These are phyloP conservation scores for Dasyurus viverrinus DNA, from an alignment of 2,113 vertebrate genomes.

Conservation along the genomic window DNA sequence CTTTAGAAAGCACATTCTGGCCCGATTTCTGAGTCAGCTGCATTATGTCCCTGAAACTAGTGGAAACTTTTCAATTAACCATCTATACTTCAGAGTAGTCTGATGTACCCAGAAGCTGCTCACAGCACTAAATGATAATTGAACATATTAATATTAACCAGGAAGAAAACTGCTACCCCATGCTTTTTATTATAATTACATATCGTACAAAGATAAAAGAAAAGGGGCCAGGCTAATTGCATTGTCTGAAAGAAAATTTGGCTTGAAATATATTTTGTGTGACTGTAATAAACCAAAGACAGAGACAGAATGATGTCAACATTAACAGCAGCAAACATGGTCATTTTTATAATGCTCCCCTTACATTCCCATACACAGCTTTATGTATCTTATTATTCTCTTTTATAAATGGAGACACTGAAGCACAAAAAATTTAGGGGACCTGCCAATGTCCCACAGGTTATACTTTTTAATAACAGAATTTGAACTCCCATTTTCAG, in stretches of 20 bases:
- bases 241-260: conserved; percentile 3
- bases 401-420: not conserved
- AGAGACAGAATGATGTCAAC: not conserved
- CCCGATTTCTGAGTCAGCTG: not conserved
- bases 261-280: conserved; percentile 28
- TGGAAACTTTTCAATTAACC: conserved; percentile 1
- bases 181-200: not conserved
- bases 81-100: conserved; percentile 3
- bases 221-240: not conserved
- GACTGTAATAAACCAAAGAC: not conserved
- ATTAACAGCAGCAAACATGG: not conserved
- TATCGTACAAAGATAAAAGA: not conserved
- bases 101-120: conserved; percentile 35
- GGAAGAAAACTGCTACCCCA: conserved; percentile 15
- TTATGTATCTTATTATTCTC: not conserved
- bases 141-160: conserved; percentile 43
- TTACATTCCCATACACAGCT: not conserved
- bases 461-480: not conserved
- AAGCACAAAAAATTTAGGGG: not conserved
- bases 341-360: not conserved
- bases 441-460: not conserved
- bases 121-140: conserved; percentile 32
- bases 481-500: not conserved
- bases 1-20: not conserved
- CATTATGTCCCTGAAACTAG: not conserved